phyloP scores from a whole-genome alignment of 2,888 invertebrate genomes.

The Temnothorax rugatulus region DNA sequence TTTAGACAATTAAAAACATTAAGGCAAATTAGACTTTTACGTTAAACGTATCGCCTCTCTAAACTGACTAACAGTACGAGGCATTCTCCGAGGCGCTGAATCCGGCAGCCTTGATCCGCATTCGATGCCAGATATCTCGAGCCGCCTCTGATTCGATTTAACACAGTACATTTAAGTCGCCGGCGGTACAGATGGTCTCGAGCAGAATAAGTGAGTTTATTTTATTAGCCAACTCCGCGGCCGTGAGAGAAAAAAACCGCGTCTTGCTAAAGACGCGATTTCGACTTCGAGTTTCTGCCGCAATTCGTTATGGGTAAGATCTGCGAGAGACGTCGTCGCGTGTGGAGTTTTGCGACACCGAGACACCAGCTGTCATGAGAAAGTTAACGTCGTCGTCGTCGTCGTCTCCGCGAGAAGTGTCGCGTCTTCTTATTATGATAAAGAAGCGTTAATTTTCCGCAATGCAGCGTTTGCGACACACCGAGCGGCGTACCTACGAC shows the following conservation, averaged over 20 bases:
- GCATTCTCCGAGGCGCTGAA: conserved; percentile 10
- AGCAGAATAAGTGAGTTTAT: neutral
- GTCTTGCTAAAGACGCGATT: neutral
- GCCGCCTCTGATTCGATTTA: conserved; percentile 4
- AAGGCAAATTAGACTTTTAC: conserved; percentile 13
- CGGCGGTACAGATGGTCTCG: neutral
- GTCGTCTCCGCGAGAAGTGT: neutral
- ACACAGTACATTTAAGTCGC: neutral
- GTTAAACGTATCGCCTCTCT: conserved; percentile 1
- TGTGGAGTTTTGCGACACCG: conserved; percentile 4
- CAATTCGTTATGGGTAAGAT: conserved; percentile 8
- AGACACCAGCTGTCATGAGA: neutral
- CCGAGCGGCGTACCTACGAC: too few relatives aligned
- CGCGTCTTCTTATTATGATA: neutral
- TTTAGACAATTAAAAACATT: neutral
- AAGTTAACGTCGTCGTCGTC: neutral
- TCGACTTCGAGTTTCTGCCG: neutral
- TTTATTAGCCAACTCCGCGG: neutral
- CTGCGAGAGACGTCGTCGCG: conserved; percentile 14
- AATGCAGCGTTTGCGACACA: neutral
- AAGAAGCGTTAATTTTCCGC: neutral
- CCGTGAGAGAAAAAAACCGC: neutral
- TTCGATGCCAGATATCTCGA: conserved; percentile 9
- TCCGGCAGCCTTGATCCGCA: conserved; percentile 54
- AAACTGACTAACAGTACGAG: conserved; percentile 33